phyloP scores from a whole-genome alignment of 2,797 vertebrate genomes.

The Phaenicophaeus curvirostris region DNA sequence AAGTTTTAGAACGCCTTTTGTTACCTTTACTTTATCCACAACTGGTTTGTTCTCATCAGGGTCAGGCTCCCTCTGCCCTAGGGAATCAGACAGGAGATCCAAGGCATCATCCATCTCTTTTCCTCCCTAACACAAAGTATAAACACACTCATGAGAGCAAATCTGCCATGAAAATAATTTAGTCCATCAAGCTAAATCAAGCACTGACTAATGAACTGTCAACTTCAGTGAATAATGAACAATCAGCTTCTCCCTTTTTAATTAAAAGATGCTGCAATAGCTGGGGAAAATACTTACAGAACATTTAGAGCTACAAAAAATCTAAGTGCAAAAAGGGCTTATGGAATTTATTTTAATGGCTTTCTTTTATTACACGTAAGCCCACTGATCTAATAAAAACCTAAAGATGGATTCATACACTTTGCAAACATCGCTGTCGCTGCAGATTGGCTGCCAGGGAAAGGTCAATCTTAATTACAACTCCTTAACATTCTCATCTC shows the following conservation, averaged over 20 bases:
- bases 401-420: neutral
- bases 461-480: neutral
- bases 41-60: slow-evolving; percentile 76
- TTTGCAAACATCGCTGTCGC: neutral
- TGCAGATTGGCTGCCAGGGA: neutral
- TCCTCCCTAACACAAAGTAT: neutral
- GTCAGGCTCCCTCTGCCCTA: slow-evolving; percentile 76
- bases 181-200: neutral
- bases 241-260: neutral
- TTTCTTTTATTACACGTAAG: neutral
- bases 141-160: neutral
- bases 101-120: slow-evolving; percentile 74
- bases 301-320: neutral
- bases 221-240: neutral
- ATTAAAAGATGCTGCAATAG: neutral
- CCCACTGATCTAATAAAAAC: neutral
- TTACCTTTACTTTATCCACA: slow-evolving; percentile 81
- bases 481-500: neutral
- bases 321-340: neutral
- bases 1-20: neutral
- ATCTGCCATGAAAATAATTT: neutral
- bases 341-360: neutral
- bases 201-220: neutral
- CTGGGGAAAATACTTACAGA: neutral
- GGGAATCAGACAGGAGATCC: slow-evolving; percentile 75